Conservation (phyloP, 2,113 vertebrate species). For the Hylia prasina region DNA sequence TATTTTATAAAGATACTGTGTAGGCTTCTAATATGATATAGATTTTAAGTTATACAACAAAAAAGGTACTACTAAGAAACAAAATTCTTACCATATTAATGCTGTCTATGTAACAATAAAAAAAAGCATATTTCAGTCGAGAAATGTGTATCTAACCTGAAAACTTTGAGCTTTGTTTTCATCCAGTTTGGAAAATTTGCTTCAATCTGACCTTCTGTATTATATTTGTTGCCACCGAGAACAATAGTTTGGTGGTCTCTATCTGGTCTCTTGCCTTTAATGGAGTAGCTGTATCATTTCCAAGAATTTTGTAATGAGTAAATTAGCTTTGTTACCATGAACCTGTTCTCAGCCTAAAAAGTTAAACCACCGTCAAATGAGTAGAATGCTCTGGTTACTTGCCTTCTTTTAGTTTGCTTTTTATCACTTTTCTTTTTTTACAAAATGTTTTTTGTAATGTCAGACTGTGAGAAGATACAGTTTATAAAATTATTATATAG, state of each 20-base stretch:
- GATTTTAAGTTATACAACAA: not conserved
- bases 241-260: not conserved
- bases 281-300: slow-evolving; percentile 6
- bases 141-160: not conserved
- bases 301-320: slow-evolving; percentile 3
- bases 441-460: not conserved
- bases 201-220: not conserved
- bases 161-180: not conserved
- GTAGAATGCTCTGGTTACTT: not conserved
- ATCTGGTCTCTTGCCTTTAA: not conserved
- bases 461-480: not conserved
- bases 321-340: slow-evolving; percentile 27
- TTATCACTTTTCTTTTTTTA: not conserved
- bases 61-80: not conserved
- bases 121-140: not conserved
- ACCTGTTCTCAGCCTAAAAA: slow-evolving; percentile 38
- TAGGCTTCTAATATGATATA: not conserved
- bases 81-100: slow-evolving; percentile 2
- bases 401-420: not conserved
- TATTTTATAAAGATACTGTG: slow-evolving; percentile 6
- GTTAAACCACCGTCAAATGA: not conserved
- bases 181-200: not conserved
- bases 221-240: not conserved
- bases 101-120: not conserved
- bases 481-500: not conserved